A percentile compares a stretch with the other conserved stretches of the same genome.
Evolutionary conservation across 2,888 invertebrate genomes (phyloP).

Genomic region (Seladonia tumulorum): DNA sequence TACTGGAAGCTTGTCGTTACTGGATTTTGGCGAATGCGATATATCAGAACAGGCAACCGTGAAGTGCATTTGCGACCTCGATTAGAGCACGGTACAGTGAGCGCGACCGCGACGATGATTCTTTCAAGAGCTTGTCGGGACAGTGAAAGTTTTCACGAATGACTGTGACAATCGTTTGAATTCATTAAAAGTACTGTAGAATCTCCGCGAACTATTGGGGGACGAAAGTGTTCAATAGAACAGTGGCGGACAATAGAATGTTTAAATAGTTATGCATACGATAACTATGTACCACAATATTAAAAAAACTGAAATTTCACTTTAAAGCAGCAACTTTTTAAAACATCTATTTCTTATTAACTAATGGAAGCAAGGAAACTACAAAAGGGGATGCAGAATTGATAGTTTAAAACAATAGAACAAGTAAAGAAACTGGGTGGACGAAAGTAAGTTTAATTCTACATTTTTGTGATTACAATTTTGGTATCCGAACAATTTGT

Average conservation of each 20-base stretch:
- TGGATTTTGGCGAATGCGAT: conserved; percentile 62
- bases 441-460: background rate
- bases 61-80: conserved; percentile 34
- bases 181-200: background rate
- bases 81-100: conserved; percentile 24
- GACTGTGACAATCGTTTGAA: background rate
- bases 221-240: background rate
- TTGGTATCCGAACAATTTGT: background rate
- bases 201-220: background rate
- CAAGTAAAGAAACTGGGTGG: background rate
- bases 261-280: background rate
- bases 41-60: conserved; percentile 48
- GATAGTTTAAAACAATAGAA: background rate
- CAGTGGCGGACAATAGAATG: background rate
- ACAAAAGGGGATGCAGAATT: background rate
- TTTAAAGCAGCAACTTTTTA: background rate
- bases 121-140: background rate
- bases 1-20: conserved; percentile 53
- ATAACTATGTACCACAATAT: background rate
- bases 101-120: conserved; percentile 32
- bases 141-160: conserved; percentile 6
- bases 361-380: background rate
- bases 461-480: background rate
- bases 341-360: background rate
- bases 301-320: background rate